Base-by-base conservation (phyloP, 2,888 invertebrate species). In the Dynastes hyllus region DNA sequence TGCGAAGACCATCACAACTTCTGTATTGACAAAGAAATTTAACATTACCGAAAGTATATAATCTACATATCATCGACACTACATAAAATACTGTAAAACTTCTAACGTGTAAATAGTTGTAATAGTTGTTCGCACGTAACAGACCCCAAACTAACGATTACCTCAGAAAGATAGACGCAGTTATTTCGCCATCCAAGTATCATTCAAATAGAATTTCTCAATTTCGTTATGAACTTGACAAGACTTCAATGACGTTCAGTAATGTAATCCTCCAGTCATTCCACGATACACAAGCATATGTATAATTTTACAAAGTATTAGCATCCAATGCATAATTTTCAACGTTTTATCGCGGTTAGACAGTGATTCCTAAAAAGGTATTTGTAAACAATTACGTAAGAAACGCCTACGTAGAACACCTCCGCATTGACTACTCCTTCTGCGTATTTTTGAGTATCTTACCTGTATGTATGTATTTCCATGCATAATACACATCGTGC, bases 351-450 rank as follows among this genome's bases (percentile, higher is more conserved):
- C 32, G 71, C 37, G 71, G 71, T 71, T 27, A 37, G 32, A 71
- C 71, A 16, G 32, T 37, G 71, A 55, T 53, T 71, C 55, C 55
- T 37, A 71, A 71, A 58, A 37, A 55, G 71, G 71, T 71, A 58
- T 55, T 71, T 71, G 55, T 71, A 55, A 71, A 71, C 37, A 55
- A 55, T 71, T 71, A 71, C 71, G 71, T 71, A 71, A 71, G 55
- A 53, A 22, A 55, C 71, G 16, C 55, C 37, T 58, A 71, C 71
- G 71, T 55, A 37, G 16, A 53, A 71, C 5, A 32, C 32, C 29
- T n/a, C 32, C 37, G 11, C 55, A 37, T 4, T 37, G n/a, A 70
- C 70, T 11, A 13, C 9, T n/a, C n/a, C 37, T 55, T 53, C 16
- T 55, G 37, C 55, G 37, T 55, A 71, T 37, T 55, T 71, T 55